Percentiles rank a stretch among this genome's conserved stretches.
phyloP scores from a whole-genome alignment of 2,113 vertebrate genomes.

The Ibidorhyncha struthersii region DNA sequence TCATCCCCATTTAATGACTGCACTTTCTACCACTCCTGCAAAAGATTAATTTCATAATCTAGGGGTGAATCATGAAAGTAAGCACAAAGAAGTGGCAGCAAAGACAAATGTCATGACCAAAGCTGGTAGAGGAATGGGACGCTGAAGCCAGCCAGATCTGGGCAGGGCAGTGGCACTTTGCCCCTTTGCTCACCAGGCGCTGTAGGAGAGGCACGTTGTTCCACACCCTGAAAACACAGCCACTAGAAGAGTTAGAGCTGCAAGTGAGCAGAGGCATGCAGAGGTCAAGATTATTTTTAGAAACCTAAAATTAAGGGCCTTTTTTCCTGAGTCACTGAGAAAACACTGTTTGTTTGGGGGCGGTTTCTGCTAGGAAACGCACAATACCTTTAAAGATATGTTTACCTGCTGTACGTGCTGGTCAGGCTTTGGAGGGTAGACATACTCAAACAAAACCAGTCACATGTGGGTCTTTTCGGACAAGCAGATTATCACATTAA shows the following conservation, averaged over 20 bases:
- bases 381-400: background rate
- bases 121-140: background rate
- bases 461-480: background rate
- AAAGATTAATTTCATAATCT: background rate
- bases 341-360: background rate
- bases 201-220: rapidly evolving
- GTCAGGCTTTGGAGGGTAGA: background rate
- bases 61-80: background rate
- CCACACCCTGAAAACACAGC: background rate
- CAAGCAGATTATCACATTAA: background rate
- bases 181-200: rapidly evolving
- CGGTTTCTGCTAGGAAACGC: background rate
- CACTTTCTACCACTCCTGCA: background rate
- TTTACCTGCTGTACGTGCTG: background rate
- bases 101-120: background rate
- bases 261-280: background rate
- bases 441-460: background rate
- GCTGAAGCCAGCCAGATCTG: rapidly evolving
- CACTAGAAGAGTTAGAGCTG: background rate
- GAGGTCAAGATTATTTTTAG: constrained; percentile 31
- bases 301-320: background rate
- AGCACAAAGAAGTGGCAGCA: background rate
- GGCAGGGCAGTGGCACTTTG: background rate
- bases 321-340: constrained; percentile 2
- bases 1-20: background rate